A percentile compares a stretch with the other conserved stretches of the same genome.
Conservation (phyloP, 2,797 vertebrate genomes). For the Channallabes apus region DNA sequence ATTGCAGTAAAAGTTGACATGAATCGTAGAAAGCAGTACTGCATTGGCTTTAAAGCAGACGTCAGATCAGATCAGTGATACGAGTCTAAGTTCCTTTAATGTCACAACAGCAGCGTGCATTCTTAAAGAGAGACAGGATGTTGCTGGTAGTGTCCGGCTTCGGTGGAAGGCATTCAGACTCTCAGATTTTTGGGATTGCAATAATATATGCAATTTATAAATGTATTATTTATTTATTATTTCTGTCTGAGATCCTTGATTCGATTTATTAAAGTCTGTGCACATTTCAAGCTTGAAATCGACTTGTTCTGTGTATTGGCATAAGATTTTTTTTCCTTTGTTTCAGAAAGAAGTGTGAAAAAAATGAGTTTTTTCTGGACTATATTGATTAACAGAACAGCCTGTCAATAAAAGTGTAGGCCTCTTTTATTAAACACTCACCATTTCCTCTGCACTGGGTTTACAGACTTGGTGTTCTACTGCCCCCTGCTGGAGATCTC, state of each 20-base stretch:
- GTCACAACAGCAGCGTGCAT: background rate
- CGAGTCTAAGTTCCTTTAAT: background rate
- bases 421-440: background rate
- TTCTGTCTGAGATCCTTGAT: background rate
- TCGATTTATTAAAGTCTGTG: background rate
- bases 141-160: background rate
- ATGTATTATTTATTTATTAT: no score
- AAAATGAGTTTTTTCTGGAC: background rate
- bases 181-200: background rate
- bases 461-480: background rate
- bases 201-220: no score
- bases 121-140: background rate
- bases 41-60: no score
- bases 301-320: background rate
- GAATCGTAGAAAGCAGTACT: background rate
- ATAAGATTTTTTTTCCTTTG: background rate
- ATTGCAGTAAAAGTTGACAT: slow-evolving; percentile 4
- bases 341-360: background rate
- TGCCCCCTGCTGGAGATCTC: slow-evolving; percentile 18
- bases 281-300: background rate
- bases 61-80: background rate
- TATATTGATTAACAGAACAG: background rate
- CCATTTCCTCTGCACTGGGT: background rate
- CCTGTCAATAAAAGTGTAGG: background rate
- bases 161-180: background rate